These are phyloP conservation scores for Dromas ardeola DNA, from an alignment of 2,113 vertebrate genomes.

Conservation along the genomic window DNA sequence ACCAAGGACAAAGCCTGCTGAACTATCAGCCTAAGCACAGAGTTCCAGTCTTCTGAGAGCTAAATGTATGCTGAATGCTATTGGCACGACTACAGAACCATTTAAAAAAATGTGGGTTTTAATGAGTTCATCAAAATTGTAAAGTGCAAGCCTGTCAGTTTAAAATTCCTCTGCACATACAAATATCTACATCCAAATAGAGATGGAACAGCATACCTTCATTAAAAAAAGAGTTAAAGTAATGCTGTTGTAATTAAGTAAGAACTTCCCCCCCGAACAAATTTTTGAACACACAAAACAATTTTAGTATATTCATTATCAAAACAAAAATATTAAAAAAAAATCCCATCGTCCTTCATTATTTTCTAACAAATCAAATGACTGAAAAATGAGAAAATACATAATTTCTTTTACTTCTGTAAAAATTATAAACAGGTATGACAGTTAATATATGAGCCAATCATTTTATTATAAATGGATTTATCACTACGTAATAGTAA, in stretches of 20 bases:
- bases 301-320: neutral
- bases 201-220: neutral
- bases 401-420: neutral
- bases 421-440: neutral
- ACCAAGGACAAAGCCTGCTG: conserved; percentile 29
- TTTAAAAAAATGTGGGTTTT: neutral
- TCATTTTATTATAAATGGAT: neutral
- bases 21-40: neutral
- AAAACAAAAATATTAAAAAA: neutral
- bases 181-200: neutral
- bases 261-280: neutral
- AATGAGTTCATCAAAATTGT: neutral
- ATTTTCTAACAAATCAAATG: neutral
- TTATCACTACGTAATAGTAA: neutral
- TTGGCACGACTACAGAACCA: neutral
- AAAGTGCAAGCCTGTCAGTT: neutral
- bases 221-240: neutral
- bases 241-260: neutral
- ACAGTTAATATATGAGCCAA: neutral
- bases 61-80: neutral
- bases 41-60: neutral
- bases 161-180: neutral
- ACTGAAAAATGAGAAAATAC: neutral
- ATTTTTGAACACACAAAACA: neutral
- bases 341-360: neutral